Base-by-base conservation (phyloP, 2,113 vertebrate species). In the Chrysemys picta region DNA sequence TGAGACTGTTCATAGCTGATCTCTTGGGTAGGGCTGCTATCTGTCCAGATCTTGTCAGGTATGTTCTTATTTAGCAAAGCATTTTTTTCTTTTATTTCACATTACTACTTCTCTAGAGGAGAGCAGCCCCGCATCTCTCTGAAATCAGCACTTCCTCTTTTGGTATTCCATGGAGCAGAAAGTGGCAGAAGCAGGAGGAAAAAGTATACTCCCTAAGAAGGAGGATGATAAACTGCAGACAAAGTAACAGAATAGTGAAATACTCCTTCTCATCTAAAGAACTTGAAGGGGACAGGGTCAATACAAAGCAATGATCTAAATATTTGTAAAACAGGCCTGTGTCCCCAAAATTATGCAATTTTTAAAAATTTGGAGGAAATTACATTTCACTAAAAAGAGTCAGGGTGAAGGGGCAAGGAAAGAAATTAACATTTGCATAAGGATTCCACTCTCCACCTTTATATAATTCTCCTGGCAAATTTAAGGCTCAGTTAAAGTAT, bases 1-100 rank as follows among this genome's bases (percentile, higher is more conserved):
- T 25, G 69, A 31, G 56, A 76, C 38, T 1, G 5, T 11, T 92
- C 82, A 80, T 3, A 93, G 82, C 53, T 38, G 65, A 47, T 92
- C 85, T 85, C 91, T 88, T 62, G 80, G 80, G 91, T 38, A 24
- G 35, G 83, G 89, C 47, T 88, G 94, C 89, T 91, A 54, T 17
- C 69, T 90, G 89, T 75, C 69, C 52, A 81, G 12, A 49, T 54
- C 38, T 93, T 52, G 45, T 25, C 6, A 31, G 82, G 93, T 14
- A 93, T 87, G 84, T 89, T 49, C 83, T 62, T 86, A 27, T 31
- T 8, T 3, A 31, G 17, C 35, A 89, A 87, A 92, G 9, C 81
- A 0, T 31, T 45, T n/a, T 91, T 93, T 75, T 81, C 38, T 53
- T 80, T 81, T 82, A 84, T 78, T 89, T 56, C 13, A 22, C 49